These are phyloP conservation scores for Drosophila virilis DNA, from an alignment of 1,140 invertebrate species.

Conservation along the genomic window DNA sequence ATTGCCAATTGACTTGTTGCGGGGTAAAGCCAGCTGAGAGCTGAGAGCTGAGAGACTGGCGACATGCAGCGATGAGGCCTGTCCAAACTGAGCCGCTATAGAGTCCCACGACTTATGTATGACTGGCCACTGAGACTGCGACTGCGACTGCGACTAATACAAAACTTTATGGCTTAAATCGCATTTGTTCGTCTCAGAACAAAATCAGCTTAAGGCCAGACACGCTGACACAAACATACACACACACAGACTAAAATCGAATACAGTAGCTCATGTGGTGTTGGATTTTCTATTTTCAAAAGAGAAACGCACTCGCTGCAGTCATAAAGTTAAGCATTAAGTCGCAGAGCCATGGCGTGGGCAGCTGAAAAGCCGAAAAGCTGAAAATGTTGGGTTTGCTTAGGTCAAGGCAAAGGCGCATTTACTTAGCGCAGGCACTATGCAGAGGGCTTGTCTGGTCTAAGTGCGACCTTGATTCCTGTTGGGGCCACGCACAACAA, in stretches of 20 bases:
- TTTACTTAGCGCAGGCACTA: slow-evolving; percentile 35
- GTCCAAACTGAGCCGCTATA: slow-evolving; percentile 21
- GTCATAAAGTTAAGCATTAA: slow-evolving; percentile 72
- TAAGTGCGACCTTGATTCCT: slow-evolving; percentile 59
- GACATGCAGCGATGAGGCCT: neutral
- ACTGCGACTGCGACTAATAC: slow-evolving; percentile 55
- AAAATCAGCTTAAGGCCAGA: slow-evolving; percentile 70
- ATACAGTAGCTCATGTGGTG: slow-evolving; percentile 36
- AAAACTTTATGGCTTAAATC: slow-evolving; percentile 77
- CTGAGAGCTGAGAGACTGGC: neutral
- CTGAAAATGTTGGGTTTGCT: slow-evolving; percentile 24
- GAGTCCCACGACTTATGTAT: slow-evolving; percentile 22
- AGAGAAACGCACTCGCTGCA: slow-evolving; percentile 60
- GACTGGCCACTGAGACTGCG: slow-evolving; percentile 3
- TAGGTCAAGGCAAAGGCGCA: slow-evolving; percentile 63
- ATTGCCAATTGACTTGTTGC: slow-evolving; percentile 67
- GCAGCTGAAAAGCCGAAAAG: slow-evolving; percentile 36
- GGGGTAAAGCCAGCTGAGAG: neutral
- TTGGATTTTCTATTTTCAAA: slow-evolving; percentile 64
- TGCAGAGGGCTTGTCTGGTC: slow-evolving; percentile 9
- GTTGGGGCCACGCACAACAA: slow-evolving; percentile 62
- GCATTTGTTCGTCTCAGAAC: slow-evolving; percentile 72
- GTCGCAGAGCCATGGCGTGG: slow-evolving; percentile 37
- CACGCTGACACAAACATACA: slow-evolving; percentile 8
- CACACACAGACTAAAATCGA: slow-evolving; percentile 16